These are phyloP conservation scores for Epistrophe eligans DNA, from an alignment of 2,888 invertebrate genomes.

Conservation along the genomic window DNA sequence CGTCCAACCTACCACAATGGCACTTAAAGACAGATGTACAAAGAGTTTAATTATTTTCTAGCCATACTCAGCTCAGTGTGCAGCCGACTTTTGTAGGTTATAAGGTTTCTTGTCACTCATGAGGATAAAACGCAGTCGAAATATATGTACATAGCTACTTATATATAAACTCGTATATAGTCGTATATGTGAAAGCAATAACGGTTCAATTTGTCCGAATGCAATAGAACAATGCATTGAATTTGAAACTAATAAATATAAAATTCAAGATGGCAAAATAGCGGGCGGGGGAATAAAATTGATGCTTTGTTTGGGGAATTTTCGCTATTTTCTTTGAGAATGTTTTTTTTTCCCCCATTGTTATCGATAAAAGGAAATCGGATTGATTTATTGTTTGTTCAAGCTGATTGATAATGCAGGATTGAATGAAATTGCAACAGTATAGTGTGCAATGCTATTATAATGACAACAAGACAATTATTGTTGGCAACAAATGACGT, in stretches of 20 bases:
- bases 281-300: neutral
- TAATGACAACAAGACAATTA: neutral
- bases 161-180: too few relatives aligned
- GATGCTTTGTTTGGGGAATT: neutral
- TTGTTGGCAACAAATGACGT: neutral
- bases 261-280: neutral
- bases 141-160: neutral
- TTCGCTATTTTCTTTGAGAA: slow-evolving; percentile 9
- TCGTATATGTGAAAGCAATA: slow-evolving; percentile 40
- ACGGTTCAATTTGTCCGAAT: slow-evolving; percentile 74
- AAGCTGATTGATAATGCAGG: slow-evolving; percentile 52
- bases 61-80: slow-evolving; percentile 41
- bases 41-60: slow-evolving; percentile 70
- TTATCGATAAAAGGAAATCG: slow-evolving; percentile 69
- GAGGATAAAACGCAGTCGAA: slow-evolving; percentile 45
- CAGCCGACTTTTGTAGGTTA: slow-evolving; percentile 65
- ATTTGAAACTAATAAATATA: neutral
- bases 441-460: neutral
- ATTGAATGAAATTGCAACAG: neutral
- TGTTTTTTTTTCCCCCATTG: slow-evolving; percentile 37
- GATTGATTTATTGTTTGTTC: slow-evolving; percentile 57
- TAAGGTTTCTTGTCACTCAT: slow-evolving; percentile 50
- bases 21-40: slow-evolving; percentile 63
- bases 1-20: slow-evolving; percentile 9
- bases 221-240: slow-evolving; percentile 46